These are phyloP conservation scores for Phoenicopterus ruber DNA, from an alignment of 2,113 vertebrate species.

Conservation along the genomic window DNA sequence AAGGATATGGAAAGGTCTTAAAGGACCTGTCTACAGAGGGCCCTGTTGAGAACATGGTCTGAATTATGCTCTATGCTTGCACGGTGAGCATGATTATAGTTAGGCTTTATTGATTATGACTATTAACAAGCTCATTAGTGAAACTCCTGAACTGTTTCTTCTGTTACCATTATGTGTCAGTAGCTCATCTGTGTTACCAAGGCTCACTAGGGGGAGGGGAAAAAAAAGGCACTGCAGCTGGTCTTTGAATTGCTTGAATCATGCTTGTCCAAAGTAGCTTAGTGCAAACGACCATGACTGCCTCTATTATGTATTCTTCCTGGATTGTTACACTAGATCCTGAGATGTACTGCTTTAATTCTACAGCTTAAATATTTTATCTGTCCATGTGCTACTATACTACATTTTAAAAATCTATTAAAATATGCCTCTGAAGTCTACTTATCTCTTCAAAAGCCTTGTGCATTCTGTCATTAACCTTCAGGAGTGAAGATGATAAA, in stretches of 20 bases:
- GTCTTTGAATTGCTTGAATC: background rate
- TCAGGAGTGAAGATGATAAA: background rate
- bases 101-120: background rate
- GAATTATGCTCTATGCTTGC: background rate
- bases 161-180: background rate
- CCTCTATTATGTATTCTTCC: background rate
- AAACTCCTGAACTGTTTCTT: background rate
- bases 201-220: background rate
- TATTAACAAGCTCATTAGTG: background rate
- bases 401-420: background rate
- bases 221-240: background rate
- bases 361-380: background rate
- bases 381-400: background rate
- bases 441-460: background rate
- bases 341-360: background rate
- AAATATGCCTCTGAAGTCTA: background rate
- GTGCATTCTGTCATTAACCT: background rate
- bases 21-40: background rate
- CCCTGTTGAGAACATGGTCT: background rate
- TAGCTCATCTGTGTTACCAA: background rate
- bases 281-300: background rate
- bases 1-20: background rate
- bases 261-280: background rate
- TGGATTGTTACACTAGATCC: background rate
- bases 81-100: background rate